phyloP scores from a whole-genome alignment of 2,888 invertebrate species.

The Cheilosia vulpina region DNA sequence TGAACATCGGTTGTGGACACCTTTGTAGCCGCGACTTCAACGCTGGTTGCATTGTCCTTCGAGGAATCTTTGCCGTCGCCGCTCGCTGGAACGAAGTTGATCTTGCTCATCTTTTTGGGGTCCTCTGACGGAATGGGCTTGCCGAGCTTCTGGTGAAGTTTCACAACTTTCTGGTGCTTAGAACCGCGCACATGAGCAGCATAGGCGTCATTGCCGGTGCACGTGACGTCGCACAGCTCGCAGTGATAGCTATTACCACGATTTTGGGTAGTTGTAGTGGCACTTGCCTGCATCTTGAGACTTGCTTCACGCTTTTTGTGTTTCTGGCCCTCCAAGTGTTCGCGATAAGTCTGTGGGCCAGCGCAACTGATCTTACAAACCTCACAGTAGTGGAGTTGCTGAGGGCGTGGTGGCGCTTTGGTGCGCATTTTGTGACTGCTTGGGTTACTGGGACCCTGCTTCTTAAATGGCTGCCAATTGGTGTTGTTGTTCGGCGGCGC shows the following conservation, averaged over 20 bases:
- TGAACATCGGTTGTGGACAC: conserved; percentile 78
- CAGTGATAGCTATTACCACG: conserved; percentile 89
- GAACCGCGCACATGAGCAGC: conserved; percentile 98
- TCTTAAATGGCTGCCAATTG: conserved; percentile 86
- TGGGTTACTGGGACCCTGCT: conserved; percentile 81
- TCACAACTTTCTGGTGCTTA: conserved; percentile 98
- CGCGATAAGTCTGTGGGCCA: conserved; percentile 96
- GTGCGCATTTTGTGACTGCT: conserved; percentile 81
- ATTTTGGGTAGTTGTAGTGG: conserved; percentile 86
- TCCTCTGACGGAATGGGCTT: conserved; percentile 98
- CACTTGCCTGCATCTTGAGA: conserved; percentile 88
- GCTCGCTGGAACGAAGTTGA: conserved; percentile 83
- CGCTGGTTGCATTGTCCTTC: conserved; percentile 54
- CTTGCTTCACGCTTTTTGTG: conserved; percentile 99
- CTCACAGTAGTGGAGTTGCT: conserved; percentile 98
- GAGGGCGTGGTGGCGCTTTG: conserved; percentile 92
- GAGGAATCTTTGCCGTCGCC: conserved; percentile 48
- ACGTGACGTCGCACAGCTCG: conserved; percentile 98
- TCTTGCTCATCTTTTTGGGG: conserved; percentile 91
- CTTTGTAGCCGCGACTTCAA: conserved; percentile 10
- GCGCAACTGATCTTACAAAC: conserved; percentile 99
- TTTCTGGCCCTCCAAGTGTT: conserved; percentile 99
- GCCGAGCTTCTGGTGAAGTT: conserved; percentile 97
- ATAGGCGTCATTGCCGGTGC: conserved; percentile 99
- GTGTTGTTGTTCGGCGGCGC: conserved; percentile 74